Percentiles rank a stretch among this genome's conserved stretches.
Evolutionary conservation across 2,113 vertebrate genomes (phyloP).

Genomic region (Barbus barbus): DNA sequence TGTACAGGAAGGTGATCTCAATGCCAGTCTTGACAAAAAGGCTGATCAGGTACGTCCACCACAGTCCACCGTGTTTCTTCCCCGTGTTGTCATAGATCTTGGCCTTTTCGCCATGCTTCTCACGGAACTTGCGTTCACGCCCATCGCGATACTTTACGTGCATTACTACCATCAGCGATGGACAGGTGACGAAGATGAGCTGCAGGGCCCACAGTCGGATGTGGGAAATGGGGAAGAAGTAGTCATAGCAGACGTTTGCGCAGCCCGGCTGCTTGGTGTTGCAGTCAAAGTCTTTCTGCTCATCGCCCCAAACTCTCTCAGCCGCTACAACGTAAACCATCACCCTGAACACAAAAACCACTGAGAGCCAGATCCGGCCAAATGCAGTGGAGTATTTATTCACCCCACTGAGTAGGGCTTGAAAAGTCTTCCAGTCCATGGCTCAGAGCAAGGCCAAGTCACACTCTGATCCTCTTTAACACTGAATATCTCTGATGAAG

Average conservation of each 20-base stretch:
- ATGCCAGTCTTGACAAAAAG: constrained; percentile 82
- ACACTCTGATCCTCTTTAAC: not conserved
- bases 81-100: constrained; percentile 75
- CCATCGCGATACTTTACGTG: constrained; percentile 82
- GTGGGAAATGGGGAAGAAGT: constrained; percentile 79
- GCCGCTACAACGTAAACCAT: constrained; percentile 86
- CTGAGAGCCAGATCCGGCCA: constrained; percentile 83
- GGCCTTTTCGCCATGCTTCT: constrained; percentile 64
- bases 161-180: constrained; percentile 86
- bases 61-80: constrained; percentile 77
- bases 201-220: constrained; percentile 80
- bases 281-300: constrained; percentile 86
- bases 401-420: constrained; percentile 82
- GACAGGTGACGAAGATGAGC: constrained; percentile 80
- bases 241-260: constrained; percentile 83
- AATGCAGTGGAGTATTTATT: constrained; percentile 86
- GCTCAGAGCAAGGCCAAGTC: constrained; percentile 39
- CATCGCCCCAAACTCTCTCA: constrained; percentile 83
- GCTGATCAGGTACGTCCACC: constrained; percentile 82
- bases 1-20: constrained; percentile 80
- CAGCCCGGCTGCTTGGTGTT: constrained; percentile 86
- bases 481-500: not conserved
- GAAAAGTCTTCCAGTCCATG: constrained; percentile 88
- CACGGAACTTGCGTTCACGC: constrained; percentile 73
- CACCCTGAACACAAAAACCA: constrained; percentile 86